Base-by-base conservation (phyloP, 2,113 vertebrate species). In the Eudyptes chrysolophus region DNA sequence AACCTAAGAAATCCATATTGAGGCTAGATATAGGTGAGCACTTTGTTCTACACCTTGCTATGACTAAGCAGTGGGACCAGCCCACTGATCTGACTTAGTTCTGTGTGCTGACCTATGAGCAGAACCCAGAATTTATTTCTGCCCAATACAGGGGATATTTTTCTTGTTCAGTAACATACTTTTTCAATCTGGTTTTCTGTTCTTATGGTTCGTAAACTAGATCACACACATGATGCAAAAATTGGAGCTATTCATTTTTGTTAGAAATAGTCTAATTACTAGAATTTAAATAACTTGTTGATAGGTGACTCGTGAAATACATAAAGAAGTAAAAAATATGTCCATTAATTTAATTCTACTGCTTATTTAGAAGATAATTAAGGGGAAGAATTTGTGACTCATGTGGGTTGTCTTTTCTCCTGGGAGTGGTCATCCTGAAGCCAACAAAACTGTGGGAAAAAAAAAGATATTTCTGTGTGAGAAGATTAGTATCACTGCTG, bases 321-420 rank as follows among this genome's bases (percentile, higher is more conserved):
- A 96, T 84, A 64, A 75, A 70, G 42, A 72, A 96, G 86, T 94
- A 94, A 98, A 97, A 98, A 95, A 92, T 66, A 93, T 10, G 32
- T 95, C 97, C 68, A 94, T 95, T 97, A 96, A 96, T 96, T 97
- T 96, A 96, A 98, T 83, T 89, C 16, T 52, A 10, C 17, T 92
- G 92, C 84, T 97, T 98, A 95, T 96, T 98, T 97, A 93, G 75
- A 96, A 96, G 66, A 71, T 75, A 97, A 96, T 96, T 95, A 92
- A 97, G 61, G 29, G 19, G 38, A 38, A 62, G 77, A 75, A 77
- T 3, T 30, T 90, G 49, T 80, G 49, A 82, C 14, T 92, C 3
- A 15, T 46, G 34, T 13, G 40, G 93, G 18, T 30, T 60, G 20
- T 48, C 44, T 82, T 68, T 94, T 75, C 68, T 79, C 70, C 32